Base-by-base conservation (phyloP, 2,113 vertebrate species). In the Triplophysa dalaica region DNA sequence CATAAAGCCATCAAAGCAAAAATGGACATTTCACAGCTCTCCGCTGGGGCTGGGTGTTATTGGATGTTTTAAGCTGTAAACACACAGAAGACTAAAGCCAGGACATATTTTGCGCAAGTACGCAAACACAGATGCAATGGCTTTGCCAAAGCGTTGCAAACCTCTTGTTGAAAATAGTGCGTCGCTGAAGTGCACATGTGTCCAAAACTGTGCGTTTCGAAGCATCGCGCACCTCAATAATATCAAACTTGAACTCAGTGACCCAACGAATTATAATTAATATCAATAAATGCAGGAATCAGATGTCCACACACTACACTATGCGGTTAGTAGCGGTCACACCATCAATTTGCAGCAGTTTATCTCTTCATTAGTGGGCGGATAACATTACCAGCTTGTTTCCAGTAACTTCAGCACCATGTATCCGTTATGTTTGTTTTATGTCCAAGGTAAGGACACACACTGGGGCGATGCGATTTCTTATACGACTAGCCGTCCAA, bases 291-390 rank as follows among this genome's bases (percentile, higher is more conserved):
- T 26, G 21, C 17, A 54, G 50, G 45, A 26, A 9, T 14, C 6
- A 76, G 70, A 70, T 62, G 22, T 67, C 50, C 26, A 43, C 61
- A 65, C 41, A 60, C 12, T 21, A 29, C 54, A 17, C 1, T 56
- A 29, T 17, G 54, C 68, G 43, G 33, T 63, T 69, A 60, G 43
- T 62, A 63, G 52, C 21, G 48, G 67, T 68, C 41, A 73, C 62
- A 21, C 60, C 56, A 19, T 56, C 72, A 77, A 83, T 77, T 67
- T 77, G 68, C 77, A 33, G 64, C 73, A 60, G 50, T 76, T 83
- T 80, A 80, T 78, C 68, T 85, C 69, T 81, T 86, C 79, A 79
- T 87, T 87, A 85, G 81, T 62, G 70, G 78, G 54, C 29, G 60
- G 52, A 82, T 82, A 68, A 81, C 74, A 81, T 85, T 85, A 85